Conservation (phyloP, 2,113 vertebrate species). For the Rhea pennata region DNA sequence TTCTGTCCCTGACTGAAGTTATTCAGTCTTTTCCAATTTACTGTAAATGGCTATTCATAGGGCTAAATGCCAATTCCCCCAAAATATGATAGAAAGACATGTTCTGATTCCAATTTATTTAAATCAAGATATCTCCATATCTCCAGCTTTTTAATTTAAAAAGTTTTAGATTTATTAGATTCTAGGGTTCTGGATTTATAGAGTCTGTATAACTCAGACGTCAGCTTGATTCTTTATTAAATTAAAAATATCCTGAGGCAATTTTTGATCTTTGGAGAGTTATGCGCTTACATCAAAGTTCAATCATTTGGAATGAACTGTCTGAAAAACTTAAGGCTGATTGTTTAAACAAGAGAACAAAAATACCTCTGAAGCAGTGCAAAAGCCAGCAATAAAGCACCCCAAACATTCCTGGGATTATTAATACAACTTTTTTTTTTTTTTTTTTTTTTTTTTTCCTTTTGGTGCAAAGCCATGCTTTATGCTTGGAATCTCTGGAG, state of each 20-base stretch:
- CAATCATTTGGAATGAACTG: conserved; percentile 61
- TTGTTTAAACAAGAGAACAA: conserved; percentile 47
- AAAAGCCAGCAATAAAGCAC: neutral
- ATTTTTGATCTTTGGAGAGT: conserved; percentile 57
- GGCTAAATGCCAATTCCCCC: conserved; percentile 23
- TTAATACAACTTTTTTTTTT: neutral
- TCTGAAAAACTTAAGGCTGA: conserved; percentile 50
- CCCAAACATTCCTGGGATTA: conserved; percentile 40
- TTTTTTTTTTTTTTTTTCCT: neutral
- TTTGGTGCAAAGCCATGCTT: neutral
- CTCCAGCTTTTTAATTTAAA: conserved; percentile 59
- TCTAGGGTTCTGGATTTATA: conserved; percentile 30
- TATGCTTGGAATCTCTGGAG: conserved; percentile 31
- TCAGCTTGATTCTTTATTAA: conserved; percentile 47
- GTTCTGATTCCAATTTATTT: neutral
- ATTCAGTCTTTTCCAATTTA: neutral
- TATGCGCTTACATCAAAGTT: conserved; percentile 46
- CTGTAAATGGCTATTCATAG: neutral
- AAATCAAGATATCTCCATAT: neutral
- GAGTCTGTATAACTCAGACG: conserved; percentile 1
- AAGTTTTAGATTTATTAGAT: conserved; percentile 55
- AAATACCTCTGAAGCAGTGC: conserved; percentile 40
- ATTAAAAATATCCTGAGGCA: conserved; percentile 57
- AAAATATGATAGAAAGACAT: conserved; percentile 13
- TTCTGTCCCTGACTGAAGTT: neutral